These are phyloP conservation scores for Erynnis tages DNA, from an alignment of 2,888 invertebrate species.

Conservation along the genomic window DNA sequence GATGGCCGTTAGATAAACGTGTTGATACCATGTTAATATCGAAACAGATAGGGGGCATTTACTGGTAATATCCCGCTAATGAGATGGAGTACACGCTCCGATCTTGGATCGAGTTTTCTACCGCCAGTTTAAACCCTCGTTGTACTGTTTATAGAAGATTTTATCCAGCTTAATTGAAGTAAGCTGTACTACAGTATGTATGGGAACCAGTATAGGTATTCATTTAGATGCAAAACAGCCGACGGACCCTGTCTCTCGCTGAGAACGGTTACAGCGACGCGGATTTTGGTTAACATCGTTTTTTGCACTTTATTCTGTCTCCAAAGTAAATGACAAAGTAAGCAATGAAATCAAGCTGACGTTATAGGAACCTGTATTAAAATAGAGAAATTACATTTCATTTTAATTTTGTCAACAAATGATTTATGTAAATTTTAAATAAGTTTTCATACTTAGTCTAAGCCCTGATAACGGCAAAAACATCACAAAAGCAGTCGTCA, in stretches of 20 bases:
- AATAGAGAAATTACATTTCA: no score
- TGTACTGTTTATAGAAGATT: slow-evolving; percentile 23
- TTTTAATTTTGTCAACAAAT: no score
- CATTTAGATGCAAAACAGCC: slow-evolving; percentile 25
- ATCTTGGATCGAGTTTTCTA: slow-evolving; percentile 14
- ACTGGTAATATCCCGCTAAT: slow-evolving; percentile 13
- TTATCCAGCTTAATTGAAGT: slow-evolving; percentile 23
- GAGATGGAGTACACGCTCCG: slow-evolving; percentile 12
- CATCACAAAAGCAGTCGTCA: no score
- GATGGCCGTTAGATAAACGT: slow-evolving; percentile 7
- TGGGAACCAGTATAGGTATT: slow-evolving; percentile 19
- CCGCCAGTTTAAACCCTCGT: not conserved
- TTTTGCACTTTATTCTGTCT: not conserved
- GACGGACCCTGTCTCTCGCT: not conserved
- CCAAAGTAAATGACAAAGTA: no score
- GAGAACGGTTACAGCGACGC: not conserved
- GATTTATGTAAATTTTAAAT: no score
- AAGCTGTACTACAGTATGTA: no score
- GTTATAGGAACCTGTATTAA: no score
- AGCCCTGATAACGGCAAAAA: no score
- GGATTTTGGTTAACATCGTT: not conserved
- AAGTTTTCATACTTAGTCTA: no score
- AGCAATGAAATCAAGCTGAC: no score
- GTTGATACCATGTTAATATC: slow-evolving; percentile 17
- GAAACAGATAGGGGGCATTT: slow-evolving; percentile 12